Percentiles rank a stretch among this genome's conserved stretches.
These are phyloP conservation scores for Clavelina lepadiformis DNA, from an alignment of 23 tunicate genomes.

Conservation along the genomic window DNA sequence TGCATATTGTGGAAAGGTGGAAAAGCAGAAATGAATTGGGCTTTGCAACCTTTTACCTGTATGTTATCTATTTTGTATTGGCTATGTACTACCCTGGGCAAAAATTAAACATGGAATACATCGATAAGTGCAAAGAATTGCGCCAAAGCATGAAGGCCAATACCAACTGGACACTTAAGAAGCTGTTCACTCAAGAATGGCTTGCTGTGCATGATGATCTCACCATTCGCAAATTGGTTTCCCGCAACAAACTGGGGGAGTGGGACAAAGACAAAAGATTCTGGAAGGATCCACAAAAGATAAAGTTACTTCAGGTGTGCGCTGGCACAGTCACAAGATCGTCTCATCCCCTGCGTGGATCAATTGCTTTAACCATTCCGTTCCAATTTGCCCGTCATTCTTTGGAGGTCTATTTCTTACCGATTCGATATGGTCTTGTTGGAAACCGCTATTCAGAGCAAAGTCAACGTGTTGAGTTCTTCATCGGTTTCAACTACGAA, in stretches of 20 bases:
- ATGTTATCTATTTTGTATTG: slow-evolving; percentile 33
- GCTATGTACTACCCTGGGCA: slow-evolving; percentile 35
- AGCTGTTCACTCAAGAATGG: slow-evolving; percentile 9
- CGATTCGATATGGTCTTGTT: slow-evolving; percentile 17
- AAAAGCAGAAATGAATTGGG: slow-evolving; percentile 34
- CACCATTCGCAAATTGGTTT: slow-evolving; percentile 17
- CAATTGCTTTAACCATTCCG: slow-evolving; percentile 10
- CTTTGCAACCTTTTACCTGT: slow-evolving; percentile 52
- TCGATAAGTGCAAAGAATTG: slow-evolving; percentile 1
- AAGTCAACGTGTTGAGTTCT: slow-evolving; percentile 23
- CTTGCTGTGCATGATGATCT: slow-evolving; percentile 10
- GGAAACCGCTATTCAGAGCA: neutral
- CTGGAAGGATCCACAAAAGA: slow-evolving; percentile 18
- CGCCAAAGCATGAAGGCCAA: no score
- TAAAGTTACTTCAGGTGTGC: slow-evolving; percentile 24
- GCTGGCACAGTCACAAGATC: slow-evolving; percentile 29
- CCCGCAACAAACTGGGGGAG: slow-evolving; percentile 15
- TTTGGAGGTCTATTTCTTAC: slow-evolving; percentile 13
- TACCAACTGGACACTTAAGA: no score
- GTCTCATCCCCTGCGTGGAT: neutral
- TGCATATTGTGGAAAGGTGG: slow-evolving; percentile 28
- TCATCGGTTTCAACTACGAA: slow-evolving; percentile 13
- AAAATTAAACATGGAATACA: slow-evolving; percentile 12
- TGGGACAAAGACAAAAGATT: slow-evolving; percentile 37
- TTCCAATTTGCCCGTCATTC: neutral